Evolutionary conservation across 2,797 vertebrate genomes (phyloP), one percentile per base, ranked within the genome.

Genomic region (Champsocephalus esox): DNA sequence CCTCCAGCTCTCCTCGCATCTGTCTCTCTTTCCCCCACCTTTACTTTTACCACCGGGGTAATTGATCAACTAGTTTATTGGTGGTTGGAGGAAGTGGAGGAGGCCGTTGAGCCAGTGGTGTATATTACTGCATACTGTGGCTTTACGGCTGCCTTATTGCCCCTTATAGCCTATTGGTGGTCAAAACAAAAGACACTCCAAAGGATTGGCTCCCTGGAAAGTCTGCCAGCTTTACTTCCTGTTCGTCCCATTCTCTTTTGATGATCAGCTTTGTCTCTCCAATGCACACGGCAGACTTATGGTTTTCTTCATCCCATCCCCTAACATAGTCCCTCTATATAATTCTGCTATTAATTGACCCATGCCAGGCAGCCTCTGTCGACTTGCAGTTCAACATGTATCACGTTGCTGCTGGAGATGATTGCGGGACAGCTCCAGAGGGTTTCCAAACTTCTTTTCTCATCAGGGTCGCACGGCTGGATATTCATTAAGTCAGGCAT

Each of bases 11-110:
- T 71, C 17, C 49, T 67, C 51, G 62, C 64, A 69, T 74, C 74
- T 75, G 76, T 76, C 57, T 77, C 62, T 66, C 56, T 68, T 54
- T 68, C 72, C 75, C 68, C 70, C 77, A 82, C 70, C 76, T 74
- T 78, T 60, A 38, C 57, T 65, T 88, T 85, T 81, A 86, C 62
- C 72, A 86, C 59, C 16, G 81, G 87, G 88, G 88, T 89, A 91
- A 94, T 92, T 88, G 86, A 89, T 73, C 48, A 70, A 60, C 80
- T 77, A 62, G 57, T 92, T 92, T 93, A 92, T 91, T 87, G 86
- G 81, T 58, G 84, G 64, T 76, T 70, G 32, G 77, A 89, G 86
- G 87, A 92, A 92, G 85, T 88, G 74, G 85, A 84, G 77, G 70
- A 79, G 73, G 86, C 74, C 76, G 83, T 87, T 82, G 82, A 83